These are phyloP conservation scores for Xiphophorus hellerii DNA, from an alignment of 2,113 vertebrate genomes.

Conservation along the genomic window DNA sequence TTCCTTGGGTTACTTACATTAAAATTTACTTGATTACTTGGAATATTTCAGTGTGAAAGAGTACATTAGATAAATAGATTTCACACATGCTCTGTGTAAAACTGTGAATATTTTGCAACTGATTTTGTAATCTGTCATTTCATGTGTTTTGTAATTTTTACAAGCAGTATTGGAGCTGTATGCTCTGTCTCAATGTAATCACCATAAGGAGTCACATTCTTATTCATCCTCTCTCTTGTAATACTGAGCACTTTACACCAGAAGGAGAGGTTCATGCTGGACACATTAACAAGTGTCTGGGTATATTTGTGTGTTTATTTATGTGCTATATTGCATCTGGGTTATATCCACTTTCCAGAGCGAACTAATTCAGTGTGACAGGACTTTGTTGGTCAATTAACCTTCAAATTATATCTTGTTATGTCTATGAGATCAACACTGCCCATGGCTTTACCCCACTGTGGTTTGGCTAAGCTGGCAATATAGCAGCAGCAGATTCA, in stretches of 20 bases:
- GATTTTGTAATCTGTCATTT: not conserved
- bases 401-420: constrained; percentile 75
- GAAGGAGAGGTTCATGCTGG: constrained; percentile 8
- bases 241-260: constrained; percentile 20
- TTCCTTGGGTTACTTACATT: too few species aligned
- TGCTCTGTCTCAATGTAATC: constrained; percentile 5
- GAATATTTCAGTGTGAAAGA: too few species aligned
- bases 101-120: not conserved
- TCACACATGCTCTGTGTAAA: too few species aligned
- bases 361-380: constrained; percentile 73
- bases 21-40: too few species aligned
- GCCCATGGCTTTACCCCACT: constrained; percentile 38
- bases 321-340: constrained; percentile 53
- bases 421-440: constrained; percentile 51
- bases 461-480: constrained; percentile 43
- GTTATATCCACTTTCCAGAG: constrained; percentile 56
- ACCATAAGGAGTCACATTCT: constrained; percentile 8
- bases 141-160: not conserved
- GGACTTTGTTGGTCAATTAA: constrained; percentile 79
- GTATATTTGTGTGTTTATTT: constrained; percentile 11
- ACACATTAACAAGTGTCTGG: constrained; percentile 26
- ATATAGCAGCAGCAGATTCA: constrained; percentile 15
- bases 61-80: too few species aligned
- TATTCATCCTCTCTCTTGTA: constrained; percentile 1
- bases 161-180: not conserved